Evolutionary conservation across 1,140 invertebrate genomes (phyloP), one percentile per base, ranked within the genome.

Genomic region (Spodoptera frugiperda): DNA sequence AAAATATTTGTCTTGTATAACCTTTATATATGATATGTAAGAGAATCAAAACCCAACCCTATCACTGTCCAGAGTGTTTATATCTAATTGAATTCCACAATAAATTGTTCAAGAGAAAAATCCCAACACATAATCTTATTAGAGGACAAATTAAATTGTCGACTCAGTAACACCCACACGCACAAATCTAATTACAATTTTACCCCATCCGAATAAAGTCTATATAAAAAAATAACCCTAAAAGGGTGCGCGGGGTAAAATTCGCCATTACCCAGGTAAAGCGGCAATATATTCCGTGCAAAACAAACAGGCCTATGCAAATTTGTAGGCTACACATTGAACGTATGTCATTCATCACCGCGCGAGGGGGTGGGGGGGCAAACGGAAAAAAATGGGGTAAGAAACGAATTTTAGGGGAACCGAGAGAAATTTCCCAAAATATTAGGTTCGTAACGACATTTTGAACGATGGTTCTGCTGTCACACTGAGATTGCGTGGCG

Each of bases 231-330:
- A 65, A 49, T 48, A 14, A 21, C 17, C 19, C 39, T 25, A 65
- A 65, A 21, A 14, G 61, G 17, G 17, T 9, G 57, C 6, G 44
- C 9, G 15, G 57, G 57, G 33, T 61, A 48, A 49, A 48, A 48
- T 9, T 49, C 61, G 9, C 61, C 44, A 65, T 65, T 48, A 65
- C 12, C 61, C 61, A 65, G 61, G 61, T 70, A 70, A 70, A 70
- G 54, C 46, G 30, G 15, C 49, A 70, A 70, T 53, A 54, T 68
- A 68, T 68, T 55, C 19, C 39, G 39, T n/a, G 48, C 25, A 72
- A 48, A 72, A 72, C 70, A 72, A 72, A 72, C 70, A 72, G 19
- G 70, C 70, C 70, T 46, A 72, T 72, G 54, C 53, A 72, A 72
- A 72, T 72, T 72, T 55, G 51, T 53, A 53, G 44, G 51, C 49